Conservation (phyloP, 2,113 vertebrate genomes). For the Alectura lathami region DNA sequence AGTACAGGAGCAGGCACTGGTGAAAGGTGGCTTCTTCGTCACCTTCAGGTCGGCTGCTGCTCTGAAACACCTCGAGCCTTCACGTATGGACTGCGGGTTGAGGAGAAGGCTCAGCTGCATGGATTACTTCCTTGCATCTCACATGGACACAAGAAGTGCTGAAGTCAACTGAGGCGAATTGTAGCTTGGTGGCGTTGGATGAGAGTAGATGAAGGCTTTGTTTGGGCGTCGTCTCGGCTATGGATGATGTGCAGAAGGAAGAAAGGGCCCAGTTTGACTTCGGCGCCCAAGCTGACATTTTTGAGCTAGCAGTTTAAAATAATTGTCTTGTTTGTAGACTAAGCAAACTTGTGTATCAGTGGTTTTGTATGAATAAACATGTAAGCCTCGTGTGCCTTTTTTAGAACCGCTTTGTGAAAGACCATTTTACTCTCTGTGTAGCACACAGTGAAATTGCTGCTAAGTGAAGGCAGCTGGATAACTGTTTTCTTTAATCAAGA, state of each 20-base stretch:
- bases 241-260: background rate
- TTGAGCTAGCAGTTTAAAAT: background rate
- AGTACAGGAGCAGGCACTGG: background rate
- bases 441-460: background rate
- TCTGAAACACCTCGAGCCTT: background rate
- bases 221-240: background rate
- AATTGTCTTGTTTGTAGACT: conserved; percentile 1
- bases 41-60: background rate
- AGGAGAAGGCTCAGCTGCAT: background rate
- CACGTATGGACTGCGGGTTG: rapidly evolving
- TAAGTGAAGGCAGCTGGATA: background rate
- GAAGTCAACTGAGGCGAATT: background rate
- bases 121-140: background rate
- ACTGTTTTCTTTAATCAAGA: background rate
- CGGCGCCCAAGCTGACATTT: background rate
- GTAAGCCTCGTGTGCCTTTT: background rate
- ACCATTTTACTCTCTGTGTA: background rate
- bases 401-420: background rate
- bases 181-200: rapidly evolving
- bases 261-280: background rate
- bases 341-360: background rate
- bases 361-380: background rate
- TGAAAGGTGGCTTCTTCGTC: background rate
- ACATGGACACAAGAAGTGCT: background rate
- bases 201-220: background rate